Conservation (phyloP, 2,888 invertebrate species). For the Eristalis arbustorum region DNA sequence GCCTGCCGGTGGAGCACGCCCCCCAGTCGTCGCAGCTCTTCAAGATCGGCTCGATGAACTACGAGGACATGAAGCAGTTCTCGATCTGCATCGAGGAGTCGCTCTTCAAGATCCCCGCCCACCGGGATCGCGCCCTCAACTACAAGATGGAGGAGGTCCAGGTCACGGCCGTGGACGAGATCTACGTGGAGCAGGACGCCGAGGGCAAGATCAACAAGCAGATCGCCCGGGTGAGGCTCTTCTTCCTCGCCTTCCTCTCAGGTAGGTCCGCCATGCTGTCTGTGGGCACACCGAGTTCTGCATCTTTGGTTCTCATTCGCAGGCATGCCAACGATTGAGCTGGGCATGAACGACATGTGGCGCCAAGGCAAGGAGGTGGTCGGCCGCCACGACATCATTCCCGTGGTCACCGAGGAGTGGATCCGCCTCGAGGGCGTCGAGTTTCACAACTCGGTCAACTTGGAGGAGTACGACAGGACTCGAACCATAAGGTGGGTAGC, state of each 20-base stretch:
- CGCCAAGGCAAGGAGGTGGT: slow-evolving; percentile 99
- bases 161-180: slow-evolving; percentile 94
- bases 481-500: slow-evolving; percentile 89
- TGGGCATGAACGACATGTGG: slow-evolving; percentile 98
- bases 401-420: slow-evolving; percentile 99
- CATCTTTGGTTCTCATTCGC: slow-evolving; percentile 17
- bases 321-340: slow-evolving; percentile 97
- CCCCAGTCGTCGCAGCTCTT: slow-evolving; percentile 97
- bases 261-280: slow-evolving; percentile 80
- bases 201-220: slow-evolving; percentile 93
- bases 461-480: slow-evolving; percentile 91
- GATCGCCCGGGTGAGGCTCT: slow-evolving; percentile 95
- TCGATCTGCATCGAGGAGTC: slow-evolving; percentile 95
- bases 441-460: slow-evolving; percentile 96
- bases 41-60: slow-evolving; percentile 95
- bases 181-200: slow-evolving; percentile 92
- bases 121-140: slow-evolving; percentile 92
- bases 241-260: slow-evolving; percentile 97
- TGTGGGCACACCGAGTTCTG: background rate
- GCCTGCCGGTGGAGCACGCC: slow-evolving; percentile 97
- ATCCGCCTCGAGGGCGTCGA: slow-evolving; percentile 96
- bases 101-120: slow-evolving; percentile 90
- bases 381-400: slow-evolving; percentile 98
- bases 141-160: slow-evolving; percentile 99
- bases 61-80: slow-evolving; percentile 95